Percentiles rank a stretch among this genome's conserved stretches.
Conservation (phyloP, 2,113 vertebrate genomes). For the Accipiter virgatus region DNA sequence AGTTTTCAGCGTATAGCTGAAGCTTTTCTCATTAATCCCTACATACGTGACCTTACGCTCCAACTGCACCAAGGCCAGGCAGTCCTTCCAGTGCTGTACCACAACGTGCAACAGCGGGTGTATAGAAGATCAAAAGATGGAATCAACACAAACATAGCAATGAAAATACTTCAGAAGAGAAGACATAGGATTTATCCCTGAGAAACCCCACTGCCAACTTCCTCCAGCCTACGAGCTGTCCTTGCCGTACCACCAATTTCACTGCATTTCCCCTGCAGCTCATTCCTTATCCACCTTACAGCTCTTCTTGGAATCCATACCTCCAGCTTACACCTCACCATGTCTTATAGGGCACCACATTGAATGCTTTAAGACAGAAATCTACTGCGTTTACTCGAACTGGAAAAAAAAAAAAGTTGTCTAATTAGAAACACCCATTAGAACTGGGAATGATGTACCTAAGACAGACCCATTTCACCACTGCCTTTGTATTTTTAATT, state of each 20-base stretch:
- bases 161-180: not conserved
- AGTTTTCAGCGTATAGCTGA: not conserved
- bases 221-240: not conserved
- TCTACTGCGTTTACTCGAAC: not conserved
- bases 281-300: not conserved
- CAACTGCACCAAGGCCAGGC: not conserved
- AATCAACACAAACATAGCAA: not conserved
- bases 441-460: not conserved
- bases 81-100: not conserved
- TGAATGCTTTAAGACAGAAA: not conserved
- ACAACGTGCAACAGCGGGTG: accelerated
- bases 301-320: not conserved
- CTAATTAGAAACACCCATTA: not conserved
- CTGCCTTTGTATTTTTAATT: not conserved
- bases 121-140: not conserved
- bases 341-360: accelerated
- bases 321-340: not conserved
- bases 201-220: not conserved
- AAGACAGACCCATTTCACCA: not conserved
- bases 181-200: not conserved
- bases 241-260: not conserved
- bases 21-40: not conserved
- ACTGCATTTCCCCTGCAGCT: not conserved
- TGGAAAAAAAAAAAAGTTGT: accelerated
- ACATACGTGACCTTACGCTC: accelerated